Percentiles rank a stretch among this genome's conserved stretches.
Conservation (phyloP, 1,140 invertebrate genomes). For the Apis cerana region DNA sequence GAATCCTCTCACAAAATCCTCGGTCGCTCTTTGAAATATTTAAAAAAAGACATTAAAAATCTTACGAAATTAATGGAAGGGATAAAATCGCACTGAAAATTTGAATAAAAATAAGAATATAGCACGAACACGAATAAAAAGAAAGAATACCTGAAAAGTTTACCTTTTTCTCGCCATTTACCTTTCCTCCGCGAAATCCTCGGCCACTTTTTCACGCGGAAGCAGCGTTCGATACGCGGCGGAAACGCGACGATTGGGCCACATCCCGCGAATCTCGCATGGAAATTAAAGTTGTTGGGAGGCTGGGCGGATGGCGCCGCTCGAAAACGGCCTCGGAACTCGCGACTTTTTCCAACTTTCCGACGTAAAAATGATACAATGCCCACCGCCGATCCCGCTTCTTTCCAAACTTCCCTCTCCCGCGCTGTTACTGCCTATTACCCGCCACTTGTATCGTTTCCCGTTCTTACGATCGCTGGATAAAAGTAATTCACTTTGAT, state of each 20-base stretch:
- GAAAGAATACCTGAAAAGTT: too few species aligned
- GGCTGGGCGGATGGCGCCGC: conserved; percentile 3
- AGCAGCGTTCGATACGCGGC: background rate
- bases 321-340: background rate
- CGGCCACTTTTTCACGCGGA: background rate
- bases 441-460: background rate
- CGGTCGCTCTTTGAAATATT: background rate
- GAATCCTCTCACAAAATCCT: background rate
- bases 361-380: conserved; percentile 33
- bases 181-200: background rate
- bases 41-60: too few species aligned
- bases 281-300: conserved; percentile 16
- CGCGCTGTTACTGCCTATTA: conserved; percentile 11
- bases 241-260: background rate
- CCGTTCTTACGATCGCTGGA: background rate
- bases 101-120: too few species aligned
- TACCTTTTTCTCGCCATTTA: too few species aligned
- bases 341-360: conserved; percentile 17
- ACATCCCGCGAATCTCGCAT: background rate
- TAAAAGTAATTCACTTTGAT: background rate
- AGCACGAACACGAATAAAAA: too few species aligned
- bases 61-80: too few species aligned
- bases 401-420: background rate
- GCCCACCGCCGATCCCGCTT: background rate
- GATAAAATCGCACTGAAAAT: too few species aligned